Percentiles rank a stretch among this genome's conserved stretches.
Evolutionary conservation across 2,113 vertebrate genomes (phyloP).

Genomic region (Cololabis saira): DNA sequence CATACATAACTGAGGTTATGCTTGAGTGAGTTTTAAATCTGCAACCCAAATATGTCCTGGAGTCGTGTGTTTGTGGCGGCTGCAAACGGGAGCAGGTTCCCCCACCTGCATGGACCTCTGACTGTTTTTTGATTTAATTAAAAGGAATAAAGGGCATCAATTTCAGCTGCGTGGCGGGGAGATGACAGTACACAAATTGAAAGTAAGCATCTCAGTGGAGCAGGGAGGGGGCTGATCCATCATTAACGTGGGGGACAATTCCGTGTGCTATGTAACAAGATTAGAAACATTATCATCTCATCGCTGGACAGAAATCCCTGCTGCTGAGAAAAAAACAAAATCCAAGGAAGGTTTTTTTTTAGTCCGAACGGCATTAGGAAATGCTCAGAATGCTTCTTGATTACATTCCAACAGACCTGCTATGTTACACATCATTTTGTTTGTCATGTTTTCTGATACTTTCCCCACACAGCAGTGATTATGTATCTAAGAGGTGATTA

Average conservation of each 20-base stretch:
- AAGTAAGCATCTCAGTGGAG: constrained; percentile 78
- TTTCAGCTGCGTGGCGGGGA: constrained; percentile 70
- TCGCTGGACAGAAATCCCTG: constrained; percentile 59
- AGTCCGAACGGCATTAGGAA: constrained; percentile 5
- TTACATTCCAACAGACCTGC: too few relatives aligned
- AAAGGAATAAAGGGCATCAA: constrained; percentile 80
- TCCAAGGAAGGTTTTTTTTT: constrained; percentile 4
- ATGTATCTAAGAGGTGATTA: constrained; percentile 57
- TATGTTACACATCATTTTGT: background rate
- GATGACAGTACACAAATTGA: constrained; percentile 87
- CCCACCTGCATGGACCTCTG: constrained; percentile 64
- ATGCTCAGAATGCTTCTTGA: background rate
- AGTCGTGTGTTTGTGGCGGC: constrained; percentile 54
- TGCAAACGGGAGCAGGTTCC: constrained; percentile 48
- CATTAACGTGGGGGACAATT: constrained; percentile 83
- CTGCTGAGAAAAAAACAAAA: constrained; percentile 19
- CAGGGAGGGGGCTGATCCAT: constrained; percentile 67
- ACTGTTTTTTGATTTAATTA: constrained; percentile 84
- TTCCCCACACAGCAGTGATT: constrained; percentile 47
- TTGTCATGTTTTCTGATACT: constrained; percentile 52
- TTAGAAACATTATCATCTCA: constrained; percentile 82
- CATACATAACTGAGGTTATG: background rate
- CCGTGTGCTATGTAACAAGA: constrained; percentile 83
- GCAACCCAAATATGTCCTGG: constrained; percentile 21
- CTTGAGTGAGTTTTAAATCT: background rate